Percentiles rank a stretch among this genome's conserved stretches.
phyloP scores from a whole-genome alignment of 2,888 invertebrate genomes.

The Slavum lentiscoides region DNA sequence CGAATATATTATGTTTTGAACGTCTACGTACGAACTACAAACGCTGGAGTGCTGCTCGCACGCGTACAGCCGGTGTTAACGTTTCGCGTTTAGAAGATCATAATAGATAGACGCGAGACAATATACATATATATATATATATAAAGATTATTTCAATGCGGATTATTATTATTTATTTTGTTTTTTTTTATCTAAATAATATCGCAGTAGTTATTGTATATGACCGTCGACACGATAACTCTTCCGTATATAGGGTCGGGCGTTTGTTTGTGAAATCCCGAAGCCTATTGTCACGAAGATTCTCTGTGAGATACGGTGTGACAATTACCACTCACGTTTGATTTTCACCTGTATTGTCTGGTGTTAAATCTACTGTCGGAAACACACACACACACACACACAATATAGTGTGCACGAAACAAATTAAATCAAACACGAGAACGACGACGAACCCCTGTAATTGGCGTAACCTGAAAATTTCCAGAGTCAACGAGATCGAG shows the following conservation, averaged over 20 bases:
- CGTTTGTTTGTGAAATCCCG: slow-evolving; percentile 30
- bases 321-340: slow-evolving; percentile 35
- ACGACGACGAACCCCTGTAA: slow-evolving; percentile 30
- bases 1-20: too few species aligned
- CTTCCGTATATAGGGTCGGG: slow-evolving; percentile 11
- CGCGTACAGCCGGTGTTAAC: not conserved
- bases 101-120: not conserved
- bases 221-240: not conserved
- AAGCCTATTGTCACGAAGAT: slow-evolving; percentile 43
- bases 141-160: not conserved
- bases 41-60: not conserved
- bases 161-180: not conserved
- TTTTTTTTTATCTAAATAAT: not conserved
- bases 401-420: slow-evolving; percentile 27
- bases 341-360: slow-evolving; percentile 50
- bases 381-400: not conserved
- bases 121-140: too few species aligned
- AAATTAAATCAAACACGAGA: slow-evolving; percentile 39
- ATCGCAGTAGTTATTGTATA: not conserved
- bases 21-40: too few species aligned
- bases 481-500: slow-evolving; percentile 52
- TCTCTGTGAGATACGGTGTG: slow-evolving; percentile 34
- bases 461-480: slow-evolving; percentile 53
- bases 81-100: not conserved
- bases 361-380: slow-evolving; percentile 23